These are phyloP conservation scores for Anser cygnoides DNA, from an alignment of 2,113 vertebrate species.

Conservation along the genomic window DNA sequence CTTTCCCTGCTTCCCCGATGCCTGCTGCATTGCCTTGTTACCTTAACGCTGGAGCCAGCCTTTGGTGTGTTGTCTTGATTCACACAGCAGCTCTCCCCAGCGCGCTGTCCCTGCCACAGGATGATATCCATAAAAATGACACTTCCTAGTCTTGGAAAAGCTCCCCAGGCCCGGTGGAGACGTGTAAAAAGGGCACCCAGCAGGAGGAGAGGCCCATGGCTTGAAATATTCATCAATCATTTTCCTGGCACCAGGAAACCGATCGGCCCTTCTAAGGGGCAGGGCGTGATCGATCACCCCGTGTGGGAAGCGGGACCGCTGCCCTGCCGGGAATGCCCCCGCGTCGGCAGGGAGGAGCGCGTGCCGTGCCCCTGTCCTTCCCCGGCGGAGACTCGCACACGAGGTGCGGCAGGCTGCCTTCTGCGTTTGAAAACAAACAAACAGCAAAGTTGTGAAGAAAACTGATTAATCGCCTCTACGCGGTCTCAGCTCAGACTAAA, in stretches of 20 bases:
- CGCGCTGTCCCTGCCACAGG: slow-evolving; percentile 21
- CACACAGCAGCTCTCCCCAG: background rate
- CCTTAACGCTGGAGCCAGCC: background rate
- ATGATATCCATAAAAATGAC: slow-evolving; percentile 69
- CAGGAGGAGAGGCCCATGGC: slow-evolving; percentile 69
- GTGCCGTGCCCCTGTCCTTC: background rate
- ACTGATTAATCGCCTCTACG: background rate
- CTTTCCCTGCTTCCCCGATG: background rate
- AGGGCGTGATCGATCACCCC: slow-evolving; percentile 75
- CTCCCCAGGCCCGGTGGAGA: slow-evolving; percentile 49
- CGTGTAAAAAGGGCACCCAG: slow-evolving; percentile 74
- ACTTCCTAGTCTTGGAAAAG: slow-evolving; percentile 66
- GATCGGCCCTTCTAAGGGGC: slow-evolving; percentile 76
- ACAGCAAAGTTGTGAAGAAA: background rate
- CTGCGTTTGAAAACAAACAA: background rate
- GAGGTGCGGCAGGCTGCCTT: background rate
- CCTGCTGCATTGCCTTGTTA: background rate
- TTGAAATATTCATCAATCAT: slow-evolving; percentile 83
- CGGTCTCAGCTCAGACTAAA: background rate
- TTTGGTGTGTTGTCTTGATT: slow-evolving; percentile 17
- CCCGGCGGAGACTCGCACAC: background rate
- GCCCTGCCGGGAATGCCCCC: slow-evolving; percentile 6
- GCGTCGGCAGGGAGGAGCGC: slow-evolving; percentile 9
- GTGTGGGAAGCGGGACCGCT: slow-evolving; percentile 62
- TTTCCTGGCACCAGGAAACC: slow-evolving; percentile 84